A percentile compares a stretch with the other conserved stretches of the same genome.
Conservation (phyloP, 2,888 invertebrate species). For the Pandemis heparana region DNA sequence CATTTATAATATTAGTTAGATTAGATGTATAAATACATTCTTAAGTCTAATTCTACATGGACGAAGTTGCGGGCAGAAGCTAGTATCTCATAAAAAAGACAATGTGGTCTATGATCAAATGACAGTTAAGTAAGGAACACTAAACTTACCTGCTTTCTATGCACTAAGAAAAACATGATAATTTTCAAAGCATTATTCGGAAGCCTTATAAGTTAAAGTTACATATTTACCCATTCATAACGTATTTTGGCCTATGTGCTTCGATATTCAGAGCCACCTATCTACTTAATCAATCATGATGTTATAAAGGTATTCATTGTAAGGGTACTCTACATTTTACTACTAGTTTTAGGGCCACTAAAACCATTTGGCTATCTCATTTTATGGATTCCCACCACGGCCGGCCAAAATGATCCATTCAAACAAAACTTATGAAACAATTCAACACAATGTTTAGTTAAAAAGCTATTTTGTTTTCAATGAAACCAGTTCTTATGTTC, state of each 20-base stretch:
- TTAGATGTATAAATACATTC: too few species aligned
- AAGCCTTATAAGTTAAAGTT: background rate
- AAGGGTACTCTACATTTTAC: constrained; percentile 73
- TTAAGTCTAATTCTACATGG: too few species aligned
- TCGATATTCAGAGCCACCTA: constrained; percentile 55
- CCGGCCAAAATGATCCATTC: constrained; percentile 60
- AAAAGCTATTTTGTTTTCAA: constrained; percentile 17
- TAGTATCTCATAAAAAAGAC: too few species aligned
- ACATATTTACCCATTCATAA: background rate
- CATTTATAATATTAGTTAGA: too few species aligned
- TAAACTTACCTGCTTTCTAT: background rate
- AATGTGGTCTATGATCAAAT: background rate
- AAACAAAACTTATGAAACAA: constrained; percentile 70
- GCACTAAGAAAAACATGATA: background rate
- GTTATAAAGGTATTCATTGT: constrained; percentile 78
- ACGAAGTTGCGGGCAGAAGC: too few species aligned
- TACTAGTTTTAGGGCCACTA: constrained; percentile 77
- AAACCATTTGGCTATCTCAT: constrained; percentile 79
- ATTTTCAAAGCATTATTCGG: too few species aligned
- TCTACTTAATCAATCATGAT: constrained; percentile 71
- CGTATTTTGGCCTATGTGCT: background rate
- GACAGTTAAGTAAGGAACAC: background rate
- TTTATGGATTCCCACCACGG: constrained; percentile 72
- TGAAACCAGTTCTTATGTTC: constrained; percentile 4
- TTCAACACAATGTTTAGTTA: constrained; percentile 52